Conservation (phyloP, 2,797 vertebrate genomes). For the Paramormyrops hopkinsi region DNA sequence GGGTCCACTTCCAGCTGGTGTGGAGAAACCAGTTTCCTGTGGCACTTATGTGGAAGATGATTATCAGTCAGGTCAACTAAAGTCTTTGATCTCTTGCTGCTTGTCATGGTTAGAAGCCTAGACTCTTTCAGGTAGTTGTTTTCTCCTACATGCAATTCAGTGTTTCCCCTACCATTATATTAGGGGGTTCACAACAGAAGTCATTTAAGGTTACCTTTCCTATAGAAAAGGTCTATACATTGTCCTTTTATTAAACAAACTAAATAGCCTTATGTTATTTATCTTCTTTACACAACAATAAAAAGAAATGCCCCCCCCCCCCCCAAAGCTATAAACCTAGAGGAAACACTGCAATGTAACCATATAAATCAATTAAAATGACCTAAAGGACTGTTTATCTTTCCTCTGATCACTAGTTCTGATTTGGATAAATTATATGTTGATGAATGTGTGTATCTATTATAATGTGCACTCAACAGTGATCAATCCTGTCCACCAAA, state of each 20-base stretch:
- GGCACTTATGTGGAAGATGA: constrained; percentile 28
- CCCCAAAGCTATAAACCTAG: too few relatives aligned
- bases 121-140: neutral
- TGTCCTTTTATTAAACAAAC: too few relatives aligned
- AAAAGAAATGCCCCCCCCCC: too few relatives aligned
- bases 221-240: too few relatives aligned
- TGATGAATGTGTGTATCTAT: constrained; percentile 15
- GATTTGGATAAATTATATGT: constrained; percentile 45
- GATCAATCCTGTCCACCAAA: neutral
- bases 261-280: too few relatives aligned
- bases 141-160: constrained; percentile 25
- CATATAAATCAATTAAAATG: constrained; percentile 35
- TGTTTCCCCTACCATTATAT: too few relatives aligned
- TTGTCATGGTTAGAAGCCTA: neutral
- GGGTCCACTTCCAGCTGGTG: neutral
- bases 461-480: constrained; percentile 18
- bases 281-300: too few relatives aligned
- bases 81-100: constrained; percentile 25
- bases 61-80: constrained; percentile 9
- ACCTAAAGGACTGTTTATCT: constrained; percentile 37
- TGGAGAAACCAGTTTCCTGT: constrained; percentile 5
- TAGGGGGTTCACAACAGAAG: too few relatives aligned
- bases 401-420: constrained; percentile 29
- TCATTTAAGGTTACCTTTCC: too few relatives aligned
- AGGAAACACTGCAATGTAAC: constrained; percentile 15